Evolutionary conservation across 1,140 invertebrate genomes (phyloP).

Genomic region (Drosophila erecta): DNA sequence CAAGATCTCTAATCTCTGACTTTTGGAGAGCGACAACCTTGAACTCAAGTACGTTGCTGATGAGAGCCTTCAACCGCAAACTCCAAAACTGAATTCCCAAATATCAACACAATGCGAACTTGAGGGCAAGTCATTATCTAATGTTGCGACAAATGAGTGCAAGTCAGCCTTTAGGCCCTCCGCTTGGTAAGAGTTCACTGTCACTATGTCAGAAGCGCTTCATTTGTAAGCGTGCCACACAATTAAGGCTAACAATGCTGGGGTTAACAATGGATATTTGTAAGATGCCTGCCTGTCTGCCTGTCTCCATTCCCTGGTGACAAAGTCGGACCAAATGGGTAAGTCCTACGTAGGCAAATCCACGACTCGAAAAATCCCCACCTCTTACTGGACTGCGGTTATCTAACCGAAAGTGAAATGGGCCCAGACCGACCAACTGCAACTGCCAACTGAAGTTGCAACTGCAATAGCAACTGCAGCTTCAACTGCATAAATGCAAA

Average conservation of each 20-base stretch:
- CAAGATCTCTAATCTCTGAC: neutral
- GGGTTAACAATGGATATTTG: conserved; percentile 26
- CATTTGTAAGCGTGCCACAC: conserved; percentile 23
- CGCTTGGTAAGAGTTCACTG: conserved; percentile 63
- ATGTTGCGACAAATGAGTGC: conserved; percentile 46
- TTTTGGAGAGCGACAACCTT: conserved; percentile 44
- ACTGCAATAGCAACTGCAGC: conserved; percentile 28
- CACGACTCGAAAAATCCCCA: neutral
- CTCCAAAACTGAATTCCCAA: conserved; percentile 5
- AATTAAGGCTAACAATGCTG: conserved; percentile 29
- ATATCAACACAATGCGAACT: conserved; percentile 8
- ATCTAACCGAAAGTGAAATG: conserved; percentile 78
- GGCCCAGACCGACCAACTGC: conserved; percentile 44
- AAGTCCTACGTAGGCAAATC: conserved; percentile 41
- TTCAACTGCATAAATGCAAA: conserved; percentile 58
- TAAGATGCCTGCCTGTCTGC: conserved; percentile 4
- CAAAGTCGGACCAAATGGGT: conserved; percentile 41
- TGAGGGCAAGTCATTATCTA: conserved; percentile 64
- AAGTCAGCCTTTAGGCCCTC: conserved; percentile 19
- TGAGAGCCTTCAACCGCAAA: conserved; percentile 21
- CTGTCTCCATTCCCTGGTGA: conserved; percentile 25
- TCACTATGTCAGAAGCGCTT: conserved; percentile 60
- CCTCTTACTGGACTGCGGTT: conserved; percentile 35
- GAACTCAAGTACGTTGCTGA: conserved; percentile 32
- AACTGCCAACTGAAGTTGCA: conserved; percentile 26